Evolutionary conservation across 2,797 vertebrate genomes (phyloP).

Genomic region (Carapus acus): DNA sequence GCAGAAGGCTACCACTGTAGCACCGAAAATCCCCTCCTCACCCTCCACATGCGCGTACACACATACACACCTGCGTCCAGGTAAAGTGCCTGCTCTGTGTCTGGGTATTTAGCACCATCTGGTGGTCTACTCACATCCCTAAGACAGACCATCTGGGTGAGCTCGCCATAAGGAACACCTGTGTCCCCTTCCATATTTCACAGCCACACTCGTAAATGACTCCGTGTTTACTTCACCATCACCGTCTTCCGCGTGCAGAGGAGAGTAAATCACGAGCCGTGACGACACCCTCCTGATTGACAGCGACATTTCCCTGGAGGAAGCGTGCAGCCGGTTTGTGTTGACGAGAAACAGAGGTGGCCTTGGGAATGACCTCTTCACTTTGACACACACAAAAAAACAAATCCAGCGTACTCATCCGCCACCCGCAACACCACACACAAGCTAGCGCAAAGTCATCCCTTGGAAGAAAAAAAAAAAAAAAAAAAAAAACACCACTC

Average conservation of each 20-base stretch:
- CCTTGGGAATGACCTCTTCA: neutral
- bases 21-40: too few relatives aligned
- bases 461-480: neutral
- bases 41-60: too few relatives aligned
- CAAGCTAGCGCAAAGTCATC: too few relatives aligned
- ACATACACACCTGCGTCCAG: slow-evolving; percentile 7
- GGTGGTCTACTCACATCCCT: neutral
- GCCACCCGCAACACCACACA: neutral
- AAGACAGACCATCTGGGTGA: too few relatives aligned
- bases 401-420: neutral
- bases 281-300: neutral
- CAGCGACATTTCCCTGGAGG: neutral
- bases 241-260: neutral
- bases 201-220: neutral
- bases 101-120: slow-evolving; percentile 17
- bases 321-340: slow-evolving; percentile 1
- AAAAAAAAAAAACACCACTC: neutral
- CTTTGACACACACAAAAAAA: neutral
- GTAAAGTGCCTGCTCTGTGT: neutral
- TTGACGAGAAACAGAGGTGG: slow-evolving; percentile 7
- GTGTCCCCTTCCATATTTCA: neutral
- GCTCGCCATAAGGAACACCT: neutral
- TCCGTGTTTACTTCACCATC: neutral
- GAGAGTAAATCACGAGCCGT: too few relatives aligned
- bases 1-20: too few relatives aligned